Percentiles rank a stretch among this genome's conserved stretches.
These are phyloP conservation scores for Cydia fagiglandana DNA, from an alignment of 1,140 invertebrate genomes.

Conservation along the genomic window DNA sequence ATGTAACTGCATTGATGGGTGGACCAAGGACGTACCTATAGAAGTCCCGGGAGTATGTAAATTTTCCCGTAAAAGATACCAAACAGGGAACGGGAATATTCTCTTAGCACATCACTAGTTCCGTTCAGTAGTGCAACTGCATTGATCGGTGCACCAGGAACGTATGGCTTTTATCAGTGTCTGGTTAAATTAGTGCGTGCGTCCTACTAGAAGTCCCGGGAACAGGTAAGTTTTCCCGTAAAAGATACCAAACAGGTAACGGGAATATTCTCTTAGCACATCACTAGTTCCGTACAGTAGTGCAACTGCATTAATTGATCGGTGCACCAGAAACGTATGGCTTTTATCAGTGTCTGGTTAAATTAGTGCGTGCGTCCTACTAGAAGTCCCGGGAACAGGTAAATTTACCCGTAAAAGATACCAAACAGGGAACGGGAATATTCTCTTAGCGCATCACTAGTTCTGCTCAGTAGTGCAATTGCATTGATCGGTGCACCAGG, in stretches of 20 bases:
- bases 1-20: background rate
- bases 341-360: slow-evolving; percentile 8
- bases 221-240: background rate
- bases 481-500: slow-evolving; percentile 5
- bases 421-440: background rate
- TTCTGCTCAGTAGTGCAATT: background rate
- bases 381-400: background rate
- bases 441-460: background rate
- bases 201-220: background rate
- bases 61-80: background rate
- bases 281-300: background rate
- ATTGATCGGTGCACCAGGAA: background rate
- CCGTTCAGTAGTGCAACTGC: background rate
- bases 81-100: background rate
- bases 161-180: slow-evolving; percentile 11
- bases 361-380: background rate
- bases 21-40: background rate
- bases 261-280: background rate
- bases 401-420: background rate
- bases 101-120: background rate
- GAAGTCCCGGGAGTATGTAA: background rate
- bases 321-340: background rate
- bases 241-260: background rate
- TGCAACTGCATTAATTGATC: background rate
- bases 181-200: background rate